Evolutionary conservation across 2,888 invertebrate genomes (phyloP), one percentile per base, ranked within the genome.

Genomic region (Rosalia funebris): DNA sequence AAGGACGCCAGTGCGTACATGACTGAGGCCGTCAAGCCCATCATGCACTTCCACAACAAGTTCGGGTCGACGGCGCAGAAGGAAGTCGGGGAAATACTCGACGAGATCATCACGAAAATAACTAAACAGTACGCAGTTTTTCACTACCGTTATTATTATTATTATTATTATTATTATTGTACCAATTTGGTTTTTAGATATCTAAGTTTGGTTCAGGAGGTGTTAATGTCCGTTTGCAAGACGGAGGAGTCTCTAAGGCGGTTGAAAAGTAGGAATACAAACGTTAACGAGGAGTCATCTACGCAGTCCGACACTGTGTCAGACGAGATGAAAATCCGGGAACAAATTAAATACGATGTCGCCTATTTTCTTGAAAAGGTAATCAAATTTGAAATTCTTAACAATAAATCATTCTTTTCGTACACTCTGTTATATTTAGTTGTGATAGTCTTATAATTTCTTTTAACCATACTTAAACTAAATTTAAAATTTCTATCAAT

Each of bases 271-370:
- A 74, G 70, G 47, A 80, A 64, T 66, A 57, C 71, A 34, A 64
- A 60, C 41, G 44, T 55, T 76, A 53, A 70, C 74, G 52, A 82
- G 81, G 62, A 76, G 81, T 55, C 82, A 78, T 57, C 88, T 86
- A 63, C 83, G 78, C 65, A 84, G 84, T 42, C 88, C 87, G 17
- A 79, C 58, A 75, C 72, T 37, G 74, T 76, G 46, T 76, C 78
- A 19, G 98, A 98, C 77, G 97, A 97, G 77, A 95, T 95, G 77
- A 98, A 98, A 83, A 98, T 98, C 76, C 86, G 96, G 41, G 85
- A 92, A 58, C 98, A 98, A 79, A 85, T 98, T 25, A 89, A 90
- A 70, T 88, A 95, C 14, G 98, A 98, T 82, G 92, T 96, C 0
- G 84, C 86, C 39, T 86, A 87, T 65, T 96, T 92, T 80, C 86